phyloP scores from a whole-genome alignment of 2,797 vertebrate genomes.

The Channallabes apus region DNA sequence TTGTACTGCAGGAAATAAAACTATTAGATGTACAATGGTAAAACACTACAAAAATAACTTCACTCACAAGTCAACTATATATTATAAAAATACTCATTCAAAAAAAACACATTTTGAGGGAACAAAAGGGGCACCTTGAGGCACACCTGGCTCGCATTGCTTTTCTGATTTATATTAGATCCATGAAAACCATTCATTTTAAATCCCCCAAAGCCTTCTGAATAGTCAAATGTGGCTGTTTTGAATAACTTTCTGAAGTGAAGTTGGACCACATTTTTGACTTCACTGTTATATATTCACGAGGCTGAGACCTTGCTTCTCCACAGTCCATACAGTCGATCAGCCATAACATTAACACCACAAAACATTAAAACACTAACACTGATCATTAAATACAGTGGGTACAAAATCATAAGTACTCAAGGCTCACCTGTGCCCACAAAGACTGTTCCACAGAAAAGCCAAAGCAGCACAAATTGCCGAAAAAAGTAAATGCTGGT shows the following conservation, averaged over 20 bases:
- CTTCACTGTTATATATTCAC: not conserved
- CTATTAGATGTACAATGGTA: not conserved
- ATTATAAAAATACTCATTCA: not conserved
- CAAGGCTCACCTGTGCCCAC: no score
- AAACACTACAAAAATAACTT: not conserved
- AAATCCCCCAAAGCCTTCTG: not conserved
- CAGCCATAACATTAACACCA: no score
- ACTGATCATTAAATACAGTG: no score
- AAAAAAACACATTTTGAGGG: not conserved
- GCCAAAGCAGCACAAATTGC: no score
- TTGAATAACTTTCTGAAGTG: not conserved
- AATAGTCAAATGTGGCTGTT: not conserved
- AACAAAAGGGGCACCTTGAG: not conserved
- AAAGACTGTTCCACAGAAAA: no score
- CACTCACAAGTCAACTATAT: not conserved
- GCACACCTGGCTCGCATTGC: not conserved
- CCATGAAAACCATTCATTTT: not conserved
- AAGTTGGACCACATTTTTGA: not conserved
- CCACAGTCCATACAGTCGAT: not conserved
- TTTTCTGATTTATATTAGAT: slow-evolving; percentile 9
- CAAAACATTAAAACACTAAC: no score
- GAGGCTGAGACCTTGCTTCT: not conserved
- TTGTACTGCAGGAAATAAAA: not conserved
- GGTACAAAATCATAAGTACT: no score
- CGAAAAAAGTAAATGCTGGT: no score